Conservation (phyloP, 2,888 invertebrate species). For the Idaea aversata region DNA sequence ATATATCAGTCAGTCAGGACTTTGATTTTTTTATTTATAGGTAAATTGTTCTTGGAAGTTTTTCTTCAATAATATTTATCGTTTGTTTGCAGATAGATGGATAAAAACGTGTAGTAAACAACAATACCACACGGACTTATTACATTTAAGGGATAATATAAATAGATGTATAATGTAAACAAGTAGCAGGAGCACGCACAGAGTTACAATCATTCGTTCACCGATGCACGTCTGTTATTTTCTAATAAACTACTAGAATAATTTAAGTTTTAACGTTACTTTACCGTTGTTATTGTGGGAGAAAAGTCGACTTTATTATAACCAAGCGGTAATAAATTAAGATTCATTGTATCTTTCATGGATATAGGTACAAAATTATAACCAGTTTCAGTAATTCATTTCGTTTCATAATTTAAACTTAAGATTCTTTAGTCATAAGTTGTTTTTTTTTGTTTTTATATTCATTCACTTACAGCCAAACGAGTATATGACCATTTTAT, state of each 20-base stretch:
- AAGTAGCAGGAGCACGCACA: background rate
- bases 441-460: background rate
- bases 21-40: too few relatives aligned
- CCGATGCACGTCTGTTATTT: background rate
- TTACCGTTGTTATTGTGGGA: conserved; percentile 26
- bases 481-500: background rate
- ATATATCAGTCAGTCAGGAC: too few relatives aligned
- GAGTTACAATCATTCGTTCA: conserved; percentile 2
- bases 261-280: conserved; percentile 10
- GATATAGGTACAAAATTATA: background rate
- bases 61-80: too few relatives aligned
- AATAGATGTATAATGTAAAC: background rate
- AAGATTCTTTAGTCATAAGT: background rate
- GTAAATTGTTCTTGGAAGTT: too few relatives aligned
- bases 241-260: background rate
- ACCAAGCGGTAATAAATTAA: conserved; percentile 34
- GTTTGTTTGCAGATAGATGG: too few relatives aligned
- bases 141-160: background rate
- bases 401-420: background rate
- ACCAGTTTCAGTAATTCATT: background rate
- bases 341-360: conserved; percentile 15
- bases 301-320: conserved; percentile 10
- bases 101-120: too few relatives aligned
- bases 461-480: background rate
- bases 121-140: too few relatives aligned